Conservation (phyloP, 2,888 invertebrate genomes). For the Eristalinus aeneus region DNA sequence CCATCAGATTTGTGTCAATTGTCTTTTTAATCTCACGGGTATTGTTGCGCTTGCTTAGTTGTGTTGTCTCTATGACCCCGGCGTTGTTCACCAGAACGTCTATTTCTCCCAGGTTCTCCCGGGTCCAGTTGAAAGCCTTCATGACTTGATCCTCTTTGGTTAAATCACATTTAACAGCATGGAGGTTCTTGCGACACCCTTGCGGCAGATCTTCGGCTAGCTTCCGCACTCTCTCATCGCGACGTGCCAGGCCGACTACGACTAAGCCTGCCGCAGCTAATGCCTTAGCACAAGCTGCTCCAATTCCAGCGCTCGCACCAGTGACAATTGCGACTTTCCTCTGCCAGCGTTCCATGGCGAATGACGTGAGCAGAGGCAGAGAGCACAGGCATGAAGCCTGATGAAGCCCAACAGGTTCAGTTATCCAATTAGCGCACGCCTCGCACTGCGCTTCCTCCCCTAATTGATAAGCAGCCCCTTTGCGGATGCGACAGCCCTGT, state of each 20-base stretch:
- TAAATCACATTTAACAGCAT: slow-evolving; percentile 80
- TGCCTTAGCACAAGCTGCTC: slow-evolving; percentile 81
- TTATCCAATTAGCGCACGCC: slow-evolving; percentile 46
- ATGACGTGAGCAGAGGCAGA: not conserved
- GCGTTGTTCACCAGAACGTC: slow-evolving; percentile 85
- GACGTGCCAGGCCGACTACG: slow-evolving; percentile 83
- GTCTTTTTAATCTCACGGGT: slow-evolving; percentile 77
- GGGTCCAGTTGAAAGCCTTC: slow-evolving; percentile 82
- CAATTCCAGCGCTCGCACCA: slow-evolving; percentile 85
- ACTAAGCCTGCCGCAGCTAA: slow-evolving; percentile 82
- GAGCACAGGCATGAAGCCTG: slow-evolving; percentile 14
- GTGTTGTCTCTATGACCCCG: slow-evolving; percentile 80
- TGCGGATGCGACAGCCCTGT: not conserved
- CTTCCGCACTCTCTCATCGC: slow-evolving; percentile 79
- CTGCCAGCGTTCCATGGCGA: slow-evolving; percentile 83
- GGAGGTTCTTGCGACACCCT: slow-evolving; percentile 73
- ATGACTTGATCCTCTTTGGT: slow-evolving; percentile 82
- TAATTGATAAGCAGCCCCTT: slow-evolving; percentile 16
- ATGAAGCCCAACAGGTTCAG: slow-evolving; percentile 34
- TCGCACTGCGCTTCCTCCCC: not conserved
- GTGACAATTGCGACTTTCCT: slow-evolving; percentile 85
- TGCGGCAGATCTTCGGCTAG: slow-evolving; percentile 74
- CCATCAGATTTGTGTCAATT: slow-evolving; percentile 82
- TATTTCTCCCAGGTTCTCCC: slow-evolving; percentile 82
- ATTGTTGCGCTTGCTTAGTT: slow-evolving; percentile 74